Percentiles rank a stretch among this genome's conserved stretches.
These are phyloP conservation scores for Callaeas wilsoni DNA, from an alignment of 2,113 vertebrate species.

Conservation along the genomic window DNA sequence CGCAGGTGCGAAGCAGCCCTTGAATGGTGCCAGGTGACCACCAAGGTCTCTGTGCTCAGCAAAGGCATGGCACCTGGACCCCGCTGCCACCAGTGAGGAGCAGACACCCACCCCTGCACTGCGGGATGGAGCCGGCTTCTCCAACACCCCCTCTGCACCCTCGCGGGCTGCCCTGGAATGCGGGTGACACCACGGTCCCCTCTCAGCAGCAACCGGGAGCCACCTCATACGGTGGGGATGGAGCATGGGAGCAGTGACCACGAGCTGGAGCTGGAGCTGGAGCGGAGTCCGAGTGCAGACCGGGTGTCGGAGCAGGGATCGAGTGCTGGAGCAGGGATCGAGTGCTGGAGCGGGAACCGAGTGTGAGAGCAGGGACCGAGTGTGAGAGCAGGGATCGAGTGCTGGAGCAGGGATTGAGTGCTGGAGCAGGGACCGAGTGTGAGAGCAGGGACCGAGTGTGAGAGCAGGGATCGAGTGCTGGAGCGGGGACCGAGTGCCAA, in stretches of 20 bases:
- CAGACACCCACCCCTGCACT: background rate
- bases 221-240: accelerated
- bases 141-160: accelerated
- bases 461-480: background rate
- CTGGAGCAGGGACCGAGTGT: background rate
- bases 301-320: background rate
- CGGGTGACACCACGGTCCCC: background rate
- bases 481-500: background rate
- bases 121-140: background rate
- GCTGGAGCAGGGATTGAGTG: background rate
- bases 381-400: no score
- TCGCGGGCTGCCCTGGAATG: accelerated
- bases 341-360: background rate
- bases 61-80: background rate
- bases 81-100: accelerated
- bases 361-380: accelerated
- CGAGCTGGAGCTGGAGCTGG: background rate
- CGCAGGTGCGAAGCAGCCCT: accelerated
- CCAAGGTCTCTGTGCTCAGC: background rate
- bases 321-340: background rate
- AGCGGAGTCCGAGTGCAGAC: background rate
- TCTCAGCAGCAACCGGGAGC: accelerated
- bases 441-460: background rate
- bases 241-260: background rate
- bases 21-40: background rate